Evolutionary conservation across 2,113 vertebrate species (phyloP).

Genomic region (Cyprinodon tularosa): DNA sequence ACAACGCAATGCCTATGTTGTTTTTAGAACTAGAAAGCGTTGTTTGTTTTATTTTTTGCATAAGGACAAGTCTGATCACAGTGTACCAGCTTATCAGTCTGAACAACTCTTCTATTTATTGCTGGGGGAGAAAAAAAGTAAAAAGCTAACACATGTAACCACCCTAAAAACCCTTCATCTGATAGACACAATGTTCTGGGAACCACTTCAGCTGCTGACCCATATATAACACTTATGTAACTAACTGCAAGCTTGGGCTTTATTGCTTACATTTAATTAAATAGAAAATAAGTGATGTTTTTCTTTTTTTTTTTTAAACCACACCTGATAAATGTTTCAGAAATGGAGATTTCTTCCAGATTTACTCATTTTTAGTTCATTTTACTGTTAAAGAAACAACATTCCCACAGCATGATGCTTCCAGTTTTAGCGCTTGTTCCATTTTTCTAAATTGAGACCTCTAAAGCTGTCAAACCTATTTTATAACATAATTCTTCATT

Average conservation of each 20-base stretch:
- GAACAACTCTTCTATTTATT: slow-evolving; percentile 17
- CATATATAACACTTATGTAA: slow-evolving; percentile 6
- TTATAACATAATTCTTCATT: too few species aligned
- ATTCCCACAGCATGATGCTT: too few species aligned
- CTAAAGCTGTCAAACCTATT: too few species aligned
- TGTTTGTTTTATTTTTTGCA: background rate
- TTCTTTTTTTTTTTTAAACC: too few species aligned
- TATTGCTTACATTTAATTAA: too few species aligned
- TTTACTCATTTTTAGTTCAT: too few species aligned
- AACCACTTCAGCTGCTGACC: slow-evolving; percentile 6
- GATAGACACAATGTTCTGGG: slow-evolving; percentile 22
- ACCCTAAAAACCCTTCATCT: slow-evolving; percentile 26
- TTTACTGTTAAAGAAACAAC: too few species aligned
- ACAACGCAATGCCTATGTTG: background rate
- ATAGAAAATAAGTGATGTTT: too few species aligned
- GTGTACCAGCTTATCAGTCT: background rate
- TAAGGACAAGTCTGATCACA: background rate
- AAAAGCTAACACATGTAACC: background rate
- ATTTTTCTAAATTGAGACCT: too few species aligned
- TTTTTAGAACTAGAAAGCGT: background rate
- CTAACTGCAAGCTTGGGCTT: slow-evolving; percentile 1
- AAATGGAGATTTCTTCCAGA: too few species aligned
- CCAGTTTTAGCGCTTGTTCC: too few species aligned
- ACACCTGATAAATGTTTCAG: too few species aligned
- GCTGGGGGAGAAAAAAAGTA: slow-evolving; percentile 1